A percentile compares a stretch with the other conserved stretches of the same genome.
These are phyloP conservation scores for Stenchaetothrips biformis DNA, from an alignment of 2,888 invertebrate genomes.

Conservation along the genomic window DNA sequence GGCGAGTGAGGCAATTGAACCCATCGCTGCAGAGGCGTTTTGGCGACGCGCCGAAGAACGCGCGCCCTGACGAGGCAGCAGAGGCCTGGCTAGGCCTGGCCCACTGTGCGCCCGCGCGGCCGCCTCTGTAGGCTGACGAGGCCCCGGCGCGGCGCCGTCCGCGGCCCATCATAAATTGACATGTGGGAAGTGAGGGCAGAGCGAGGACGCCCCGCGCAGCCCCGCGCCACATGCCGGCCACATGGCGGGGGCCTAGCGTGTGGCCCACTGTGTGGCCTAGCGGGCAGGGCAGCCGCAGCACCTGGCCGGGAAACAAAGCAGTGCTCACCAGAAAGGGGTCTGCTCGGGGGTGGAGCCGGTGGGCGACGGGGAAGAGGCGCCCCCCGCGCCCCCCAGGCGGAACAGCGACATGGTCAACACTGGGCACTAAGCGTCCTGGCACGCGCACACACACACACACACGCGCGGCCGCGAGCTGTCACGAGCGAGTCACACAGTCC, in stretches of 20 bases:
- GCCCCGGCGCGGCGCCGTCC: not conserved
- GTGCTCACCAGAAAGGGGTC: conserved; percentile 5
- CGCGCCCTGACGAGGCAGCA: no score
- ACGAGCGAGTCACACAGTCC: not conserved
- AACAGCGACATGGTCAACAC: not conserved
- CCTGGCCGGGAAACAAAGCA: not conserved
- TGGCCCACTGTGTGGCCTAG: not conserved
- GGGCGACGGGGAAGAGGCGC: not conserved
- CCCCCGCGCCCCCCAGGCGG: not conserved
- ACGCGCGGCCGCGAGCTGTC: no score
- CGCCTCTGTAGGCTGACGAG: not conserved
- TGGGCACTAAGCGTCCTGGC: not conserved
- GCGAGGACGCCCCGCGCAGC: not conserved
- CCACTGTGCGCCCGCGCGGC: not conserved
- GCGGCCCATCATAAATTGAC: conserved; percentile 7
- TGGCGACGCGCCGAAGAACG: conserved; percentile 4
- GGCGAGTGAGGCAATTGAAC: conserved; percentile 2
- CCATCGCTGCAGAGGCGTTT: not conserved
- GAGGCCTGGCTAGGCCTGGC: no score
- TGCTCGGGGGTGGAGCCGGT: not conserved
- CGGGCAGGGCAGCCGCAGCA: not conserved
- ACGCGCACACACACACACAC: not conserved
- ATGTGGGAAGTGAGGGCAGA: conserved; percentile 1
- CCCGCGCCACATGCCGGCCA: not conserved
- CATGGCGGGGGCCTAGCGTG: not conserved